Percentiles rank a stretch among this genome's conserved stretches.
Evolutionary conservation across 2,113 vertebrate genomes (phyloP).

Genomic region (Rhynchomys soricoides): DNA sequence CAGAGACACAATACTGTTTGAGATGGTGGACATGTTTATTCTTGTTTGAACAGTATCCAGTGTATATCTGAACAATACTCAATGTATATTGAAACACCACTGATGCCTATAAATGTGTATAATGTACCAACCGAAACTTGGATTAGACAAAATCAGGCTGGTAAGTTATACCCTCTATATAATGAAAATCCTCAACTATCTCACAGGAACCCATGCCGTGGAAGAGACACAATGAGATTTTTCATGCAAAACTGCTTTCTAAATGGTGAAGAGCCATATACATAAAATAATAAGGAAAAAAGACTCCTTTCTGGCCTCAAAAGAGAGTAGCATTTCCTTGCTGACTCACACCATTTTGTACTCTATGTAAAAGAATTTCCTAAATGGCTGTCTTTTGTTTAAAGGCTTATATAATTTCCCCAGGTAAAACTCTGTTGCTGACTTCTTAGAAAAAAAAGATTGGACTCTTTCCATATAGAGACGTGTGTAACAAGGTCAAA

Average conservation of each 20-base stretch:
- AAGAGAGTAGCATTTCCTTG: background rate
- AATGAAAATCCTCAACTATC: background rate
- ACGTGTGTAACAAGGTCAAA: background rate
- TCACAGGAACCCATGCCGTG: background rate
- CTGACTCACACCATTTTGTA: background rate
- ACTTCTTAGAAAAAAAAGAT: constrained; percentile 12
- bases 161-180: background rate
- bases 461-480: constrained; percentile 5
- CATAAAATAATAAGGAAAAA: constrained; percentile 21
- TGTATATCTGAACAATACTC: background rate
- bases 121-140: background rate
- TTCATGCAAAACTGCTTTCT: background rate
- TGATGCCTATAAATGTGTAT: background rate
- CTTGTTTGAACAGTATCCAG: background rate
- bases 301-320: background rate
- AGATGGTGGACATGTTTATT: background rate
- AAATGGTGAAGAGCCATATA: background rate
- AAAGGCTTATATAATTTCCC: background rate
- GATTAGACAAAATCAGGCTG: background rate
- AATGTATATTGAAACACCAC: background rate
- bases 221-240: background rate
- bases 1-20: background rate
- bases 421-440: constrained; percentile 2
- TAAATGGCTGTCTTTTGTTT: constrained; percentile 28
- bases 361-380: constrained; percentile 48